Percentiles rank a stretch among this genome's conserved stretches.
Conservation (phyloP, 2,888 invertebrate genomes). For the Elmis aenea region DNA sequence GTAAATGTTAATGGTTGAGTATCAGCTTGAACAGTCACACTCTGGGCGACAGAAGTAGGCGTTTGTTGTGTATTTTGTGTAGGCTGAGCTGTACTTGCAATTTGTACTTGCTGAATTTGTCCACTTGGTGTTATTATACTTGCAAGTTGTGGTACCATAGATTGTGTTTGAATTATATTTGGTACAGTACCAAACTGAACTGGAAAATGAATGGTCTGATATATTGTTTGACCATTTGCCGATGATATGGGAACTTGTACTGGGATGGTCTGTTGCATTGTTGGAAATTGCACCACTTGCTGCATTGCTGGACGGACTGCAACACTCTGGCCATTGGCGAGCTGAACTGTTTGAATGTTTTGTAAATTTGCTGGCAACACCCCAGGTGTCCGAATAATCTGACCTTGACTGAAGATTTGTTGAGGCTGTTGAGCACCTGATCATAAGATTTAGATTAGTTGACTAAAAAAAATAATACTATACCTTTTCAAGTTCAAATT, state of each 20-base stretch:
- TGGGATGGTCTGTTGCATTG: constrained; percentile 72
- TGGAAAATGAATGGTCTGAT: constrained; percentile 93
- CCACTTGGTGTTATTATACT: constrained; percentile 85
- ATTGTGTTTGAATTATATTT: constrained; percentile 51
- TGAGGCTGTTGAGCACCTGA: constrained; percentile 46
- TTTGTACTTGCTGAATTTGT: constrained; percentile 85
- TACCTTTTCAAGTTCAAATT: too few relatives aligned
- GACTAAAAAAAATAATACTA: too few relatives aligned
- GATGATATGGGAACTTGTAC: constrained; percentile 87
- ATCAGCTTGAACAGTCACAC: constrained; percentile 43
- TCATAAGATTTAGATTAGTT: too few relatives aligned
- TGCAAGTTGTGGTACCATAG: constrained; percentile 70
- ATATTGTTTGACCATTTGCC: constrained; percentile 84
- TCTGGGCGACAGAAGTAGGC: constrained; percentile 39
- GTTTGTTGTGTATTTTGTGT: constrained; percentile 35
- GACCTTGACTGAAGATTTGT: constrained; percentile 58
- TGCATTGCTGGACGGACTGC: constrained; percentile 58
- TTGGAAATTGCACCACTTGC: constrained; percentile 59
- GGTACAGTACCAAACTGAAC: constrained; percentile 69
- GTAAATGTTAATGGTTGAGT: constrained; percentile 67
- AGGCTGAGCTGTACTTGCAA: constrained; percentile 52
- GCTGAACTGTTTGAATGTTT: constrained; percentile 64
- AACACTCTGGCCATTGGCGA: constrained; percentile 67
- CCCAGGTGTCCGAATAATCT: constrained; percentile 71
- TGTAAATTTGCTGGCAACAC: constrained; percentile 65